These are phyloP conservation scores for Synchiropus splendidus DNA, from an alignment of 2,113 vertebrate species.

Conservation along the genomic window DNA sequence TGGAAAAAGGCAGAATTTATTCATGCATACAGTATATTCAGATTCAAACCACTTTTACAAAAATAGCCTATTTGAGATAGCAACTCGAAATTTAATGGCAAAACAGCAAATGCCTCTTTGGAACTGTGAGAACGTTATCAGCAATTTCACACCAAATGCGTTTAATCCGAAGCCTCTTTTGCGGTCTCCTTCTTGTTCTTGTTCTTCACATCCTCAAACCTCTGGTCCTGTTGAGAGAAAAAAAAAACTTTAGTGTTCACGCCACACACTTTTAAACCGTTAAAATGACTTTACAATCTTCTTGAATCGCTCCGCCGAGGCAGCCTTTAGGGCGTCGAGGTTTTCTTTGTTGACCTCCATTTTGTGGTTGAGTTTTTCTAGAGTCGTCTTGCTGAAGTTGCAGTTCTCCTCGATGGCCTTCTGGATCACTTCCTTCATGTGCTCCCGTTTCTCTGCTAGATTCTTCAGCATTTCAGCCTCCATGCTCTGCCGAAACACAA, in stretches of 20 bases:
- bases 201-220: conserved; percentile 89
- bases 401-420: conserved; percentile 88
- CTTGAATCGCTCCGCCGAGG: conserved; percentile 87
- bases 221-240: conserved; percentile 77
- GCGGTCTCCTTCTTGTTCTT: conserved; percentile 27
- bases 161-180: too few relatives aligned
- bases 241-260: background rate
- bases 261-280: background rate
- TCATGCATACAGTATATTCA: too few relatives aligned
- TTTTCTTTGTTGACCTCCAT: conserved; percentile 97
- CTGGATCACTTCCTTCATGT: conserved; percentile 91
- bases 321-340: conserved; percentile 83
- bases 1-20: too few relatives aligned
- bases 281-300: conserved; percentile 75
- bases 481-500: conserved; percentile 67
- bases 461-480: conserved; percentile 89
- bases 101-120: too few relatives aligned
- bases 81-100: too few relatives aligned
- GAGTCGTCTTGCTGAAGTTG: conserved; percentile 91
- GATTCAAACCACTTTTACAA: too few relatives aligned
- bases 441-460: conserved; percentile 88
- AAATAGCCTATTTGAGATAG: too few relatives aligned
- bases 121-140: too few relatives aligned
- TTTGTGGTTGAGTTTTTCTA: conserved; percentile 90
- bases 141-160: too few relatives aligned